A percentile compares a stretch with the other conserved stretches of the same genome.
Evolutionary conservation across 2,797 vertebrate species (phyloP).

Genomic region (Adelosebastes latens): DNA sequence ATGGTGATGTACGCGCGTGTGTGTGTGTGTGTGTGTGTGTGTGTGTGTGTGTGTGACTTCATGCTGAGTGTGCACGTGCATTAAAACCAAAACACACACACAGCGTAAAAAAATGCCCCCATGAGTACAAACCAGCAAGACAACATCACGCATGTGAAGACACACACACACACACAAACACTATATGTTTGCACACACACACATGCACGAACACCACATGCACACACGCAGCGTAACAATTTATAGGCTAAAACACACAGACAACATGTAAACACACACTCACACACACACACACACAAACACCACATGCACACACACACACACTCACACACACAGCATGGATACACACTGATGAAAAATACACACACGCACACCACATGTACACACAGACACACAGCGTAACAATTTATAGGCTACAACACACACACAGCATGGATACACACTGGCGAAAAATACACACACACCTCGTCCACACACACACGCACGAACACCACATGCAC

Average conservation of each 20-base stretch:
- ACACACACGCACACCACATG: background rate
- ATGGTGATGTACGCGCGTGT: background rate
- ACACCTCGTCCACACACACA: conserved; percentile 21
- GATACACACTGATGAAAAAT: conserved; percentile 22
- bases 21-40: background rate
- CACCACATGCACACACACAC: background rate
- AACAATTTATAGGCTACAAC: conserved; percentile 7
- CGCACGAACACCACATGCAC: background rate
- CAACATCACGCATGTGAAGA: conserved; percentile 24
- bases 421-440: conserved; percentile 24
- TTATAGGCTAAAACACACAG: conserved; percentile 12
- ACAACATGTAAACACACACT: conserved; percentile 16
- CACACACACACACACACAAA: conserved; percentile 20
- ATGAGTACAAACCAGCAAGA: conserved; percentile 35
- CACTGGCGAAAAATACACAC: background rate
- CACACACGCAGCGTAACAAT: conserved; percentile 2
- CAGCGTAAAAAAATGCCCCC: conserved; percentile 42
- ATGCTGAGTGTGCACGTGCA: conserved; percentile 31
- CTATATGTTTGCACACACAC: background rate
- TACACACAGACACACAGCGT: background rate
- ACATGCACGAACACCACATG: background rate
- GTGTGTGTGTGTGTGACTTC: conserved; percentile 18
- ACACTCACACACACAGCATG: background rate
- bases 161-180: conserved; percentile 7
- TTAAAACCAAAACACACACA: conserved; percentile 21